Conservation (phyloP, 2,113 vertebrate species). For the Ochotona curzoniae region DNA sequence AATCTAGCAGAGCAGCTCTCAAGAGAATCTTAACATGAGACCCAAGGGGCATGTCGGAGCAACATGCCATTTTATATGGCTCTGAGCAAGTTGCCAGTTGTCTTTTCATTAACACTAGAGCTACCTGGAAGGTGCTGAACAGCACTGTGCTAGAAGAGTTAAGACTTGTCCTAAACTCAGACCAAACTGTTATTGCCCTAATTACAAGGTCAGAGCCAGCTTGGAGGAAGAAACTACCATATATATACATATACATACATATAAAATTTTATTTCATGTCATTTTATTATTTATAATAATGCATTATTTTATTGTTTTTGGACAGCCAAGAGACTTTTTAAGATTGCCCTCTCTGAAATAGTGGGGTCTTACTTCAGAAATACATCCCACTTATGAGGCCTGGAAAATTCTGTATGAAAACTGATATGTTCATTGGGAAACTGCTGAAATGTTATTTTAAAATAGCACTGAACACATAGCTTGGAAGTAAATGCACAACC, state of each 20-base stretch:
- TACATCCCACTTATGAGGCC: neutral
- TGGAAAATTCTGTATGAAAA: neutral
- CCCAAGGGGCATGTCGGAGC: neutral
- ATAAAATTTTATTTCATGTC: no score
- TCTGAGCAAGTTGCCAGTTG: neutral
- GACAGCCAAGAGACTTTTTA: neutral
- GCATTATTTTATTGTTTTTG: neutral
- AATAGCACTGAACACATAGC: neutral
- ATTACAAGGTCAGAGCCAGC: constrained; percentile 26
- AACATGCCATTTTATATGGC: neutral
- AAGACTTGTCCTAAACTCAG: constrained; percentile 5
- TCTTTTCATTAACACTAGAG: neutral
- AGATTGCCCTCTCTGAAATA: neutral
- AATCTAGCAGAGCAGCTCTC: neutral
- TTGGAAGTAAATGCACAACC: neutral
- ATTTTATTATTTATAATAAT: no score
- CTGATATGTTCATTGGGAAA: neutral
- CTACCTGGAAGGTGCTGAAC: neutral
- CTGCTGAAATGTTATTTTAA: constrained; percentile 36
- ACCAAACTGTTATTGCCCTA: neutral
- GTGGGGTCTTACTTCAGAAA: neutral
- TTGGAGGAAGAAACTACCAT: constrained; percentile 16
- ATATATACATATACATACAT: no score
- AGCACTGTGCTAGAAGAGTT: neutral
- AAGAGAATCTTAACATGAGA: neutral